Percentiles rank a stretch among this genome's conserved stretches.
phyloP scores from a whole-genome alignment of 2,888 invertebrate genomes.

The Anodontia alba region DNA sequence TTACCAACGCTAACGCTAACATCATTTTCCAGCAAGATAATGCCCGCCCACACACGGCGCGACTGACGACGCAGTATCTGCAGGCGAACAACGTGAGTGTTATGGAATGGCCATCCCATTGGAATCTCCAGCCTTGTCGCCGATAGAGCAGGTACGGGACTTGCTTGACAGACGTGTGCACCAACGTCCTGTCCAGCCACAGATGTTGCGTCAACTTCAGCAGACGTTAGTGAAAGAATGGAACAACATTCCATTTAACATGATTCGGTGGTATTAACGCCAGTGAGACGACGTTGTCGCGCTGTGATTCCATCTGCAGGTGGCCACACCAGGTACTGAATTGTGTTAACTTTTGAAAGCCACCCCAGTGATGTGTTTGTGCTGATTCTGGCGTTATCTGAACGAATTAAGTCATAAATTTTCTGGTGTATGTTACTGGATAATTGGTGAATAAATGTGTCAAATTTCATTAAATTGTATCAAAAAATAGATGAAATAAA shows the following conservation, averaged over 20 bases:
- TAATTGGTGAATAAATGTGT: too few relatives aligned
- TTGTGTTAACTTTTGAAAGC: background rate
- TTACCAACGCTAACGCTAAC: too few relatives aligned
- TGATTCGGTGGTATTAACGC: slow-evolving; percentile 21
- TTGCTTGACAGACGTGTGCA: too few relatives aligned
- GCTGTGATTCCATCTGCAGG: slow-evolving; percentile 22
- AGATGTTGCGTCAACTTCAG: background rate
- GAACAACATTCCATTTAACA: slow-evolving; percentile 18
- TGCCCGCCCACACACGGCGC: background rate
- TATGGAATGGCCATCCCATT: background rate
- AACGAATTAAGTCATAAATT: too few relatives aligned
- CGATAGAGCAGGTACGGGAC: background rate
- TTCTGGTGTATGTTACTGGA: too few relatives aligned
- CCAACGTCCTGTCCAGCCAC: background rate
- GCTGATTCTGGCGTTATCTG: background rate
- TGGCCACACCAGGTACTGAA: slow-evolving; percentile 28
- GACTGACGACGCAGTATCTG: background rate
- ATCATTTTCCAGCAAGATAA: background rate
- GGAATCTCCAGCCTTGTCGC: background rate
- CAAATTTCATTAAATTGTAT: background rate
- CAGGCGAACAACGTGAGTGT: background rate
- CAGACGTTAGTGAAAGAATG: slow-evolving; percentile 25
- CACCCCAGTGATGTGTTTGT: background rate
- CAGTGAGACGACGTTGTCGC: slow-evolving; percentile 5
- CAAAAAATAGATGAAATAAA: background rate